phyloP scores from a whole-genome alignment of 2,888 invertebrate genomes.

The Cyclophora albipunctata region DNA sequence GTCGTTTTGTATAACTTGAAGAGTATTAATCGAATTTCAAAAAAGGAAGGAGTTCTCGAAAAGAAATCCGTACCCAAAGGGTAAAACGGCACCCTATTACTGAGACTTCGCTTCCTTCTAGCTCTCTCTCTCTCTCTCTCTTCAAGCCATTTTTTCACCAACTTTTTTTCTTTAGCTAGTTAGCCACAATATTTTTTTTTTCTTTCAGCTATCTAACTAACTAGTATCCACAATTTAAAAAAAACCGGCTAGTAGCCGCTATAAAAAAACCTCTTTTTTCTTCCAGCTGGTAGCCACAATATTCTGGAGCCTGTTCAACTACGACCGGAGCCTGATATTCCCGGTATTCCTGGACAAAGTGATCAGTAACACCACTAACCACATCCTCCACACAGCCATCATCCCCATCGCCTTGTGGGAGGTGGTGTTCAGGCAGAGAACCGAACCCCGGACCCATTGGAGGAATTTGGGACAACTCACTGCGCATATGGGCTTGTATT shows the following conservation, averaged over 20 bases:
- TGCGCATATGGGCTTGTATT: slow-evolving; percentile 35
- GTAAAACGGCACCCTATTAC: not conserved
- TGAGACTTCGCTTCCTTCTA: no score
- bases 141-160: no score
- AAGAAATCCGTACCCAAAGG: not conserved
- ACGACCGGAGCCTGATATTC: slow-evolving; percentile 45
- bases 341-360: slow-evolving; percentile 41
- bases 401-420: slow-evolving; percentile 49
- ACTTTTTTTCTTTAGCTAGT: no score
- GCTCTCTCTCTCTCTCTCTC: no score
- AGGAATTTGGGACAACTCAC: slow-evolving; percentile 34
- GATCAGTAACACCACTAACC: slow-evolving; percentile 39
- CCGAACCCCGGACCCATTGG: slow-evolving; percentile 35
- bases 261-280: not conserved
- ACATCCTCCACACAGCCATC: slow-evolving; percentile 53
- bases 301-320: slow-evolving; percentile 49
- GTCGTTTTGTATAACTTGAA: no score
- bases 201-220: no score
- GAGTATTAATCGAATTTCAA: no score
- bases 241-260: no score
- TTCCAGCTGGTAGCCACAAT: slow-evolving; percentile 48
- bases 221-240: no score
- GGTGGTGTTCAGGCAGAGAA: slow-evolving; percentile 35
- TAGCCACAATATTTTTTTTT: no score
- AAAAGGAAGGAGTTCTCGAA: no score